A percentile compares a stretch with the other conserved stretches of the same genome.
phyloP scores from a whole-genome alignment of 2,888 invertebrate species.

The Sinopyrophorus schimmeli region DNA sequence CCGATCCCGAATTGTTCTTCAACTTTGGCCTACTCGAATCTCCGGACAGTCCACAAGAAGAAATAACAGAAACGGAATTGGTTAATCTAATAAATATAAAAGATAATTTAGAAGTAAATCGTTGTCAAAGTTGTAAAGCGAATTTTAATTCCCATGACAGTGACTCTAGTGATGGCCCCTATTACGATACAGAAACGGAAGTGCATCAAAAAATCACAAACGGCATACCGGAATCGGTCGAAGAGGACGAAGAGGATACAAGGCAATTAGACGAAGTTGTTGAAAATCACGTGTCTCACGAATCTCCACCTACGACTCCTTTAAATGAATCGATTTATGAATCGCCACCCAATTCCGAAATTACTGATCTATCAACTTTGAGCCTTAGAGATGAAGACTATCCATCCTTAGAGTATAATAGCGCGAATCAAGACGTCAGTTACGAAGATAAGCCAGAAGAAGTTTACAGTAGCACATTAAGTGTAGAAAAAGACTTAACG shows the following conservation, averaged over 20 bases:
- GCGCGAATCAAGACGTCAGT: slow-evolving; percentile 28
- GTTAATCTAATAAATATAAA: slow-evolving; percentile 48
- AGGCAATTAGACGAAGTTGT: slow-evolving; percentile 24
- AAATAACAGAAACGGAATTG: slow-evolving; percentile 41
- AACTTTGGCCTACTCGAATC: slow-evolving; percentile 69
- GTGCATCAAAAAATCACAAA: slow-evolving; percentile 29
- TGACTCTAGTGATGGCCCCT: slow-evolving; percentile 58
- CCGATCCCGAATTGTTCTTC: slow-evolving; percentile 63
- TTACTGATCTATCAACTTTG: slow-evolving; percentile 40
- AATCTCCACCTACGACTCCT: slow-evolving; percentile 12
- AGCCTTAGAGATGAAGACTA: slow-evolving; percentile 41
- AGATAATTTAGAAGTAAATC: slow-evolving; percentile 41
- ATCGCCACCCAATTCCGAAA: slow-evolving; percentile 39
- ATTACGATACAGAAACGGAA: slow-evolving; percentile 54
- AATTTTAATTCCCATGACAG: slow-evolving; percentile 54
- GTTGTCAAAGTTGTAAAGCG: slow-evolving; percentile 51
- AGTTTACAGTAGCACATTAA: slow-evolving; percentile 37
- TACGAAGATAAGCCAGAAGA: slow-evolving; percentile 13
- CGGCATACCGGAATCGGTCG: slow-evolving; percentile 19
- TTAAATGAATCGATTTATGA: slow-evolving; percentile 18
- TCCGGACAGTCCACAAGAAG: slow-evolving; percentile 71
- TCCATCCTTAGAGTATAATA: slow-evolving; percentile 31
- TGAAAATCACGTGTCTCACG: slow-evolving; percentile 29
- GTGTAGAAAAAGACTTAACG: slow-evolving; percentile 37
- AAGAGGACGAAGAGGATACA: slow-evolving; percentile 3